These are phyloP conservation scores for Actinemys pallida DNA, from an alignment of 2,113 vertebrate species.

Conservation along the genomic window DNA sequence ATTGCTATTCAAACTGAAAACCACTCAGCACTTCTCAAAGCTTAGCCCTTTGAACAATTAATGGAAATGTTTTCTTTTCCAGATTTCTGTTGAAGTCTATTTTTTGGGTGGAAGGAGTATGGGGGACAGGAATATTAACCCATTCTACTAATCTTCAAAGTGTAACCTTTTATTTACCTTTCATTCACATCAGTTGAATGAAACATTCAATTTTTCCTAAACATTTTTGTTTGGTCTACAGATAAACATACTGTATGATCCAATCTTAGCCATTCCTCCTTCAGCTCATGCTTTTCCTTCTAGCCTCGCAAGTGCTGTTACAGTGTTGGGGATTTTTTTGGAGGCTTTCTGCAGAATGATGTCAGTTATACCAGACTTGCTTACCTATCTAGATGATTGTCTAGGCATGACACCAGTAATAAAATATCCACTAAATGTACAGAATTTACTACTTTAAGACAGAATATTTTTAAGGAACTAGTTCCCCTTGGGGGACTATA, in stretches of 20 bases:
- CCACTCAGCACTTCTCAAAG: not conserved
- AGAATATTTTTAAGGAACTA: slow-evolving; percentile 59
- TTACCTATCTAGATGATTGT: slow-evolving; percentile 35
- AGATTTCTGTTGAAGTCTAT: not conserved
- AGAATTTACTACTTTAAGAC: slow-evolving; percentile 25
- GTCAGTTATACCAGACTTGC: slow-evolving; percentile 2
- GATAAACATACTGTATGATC: accelerated
- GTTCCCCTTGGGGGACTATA: not conserved
- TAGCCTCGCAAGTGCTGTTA: not conserved
- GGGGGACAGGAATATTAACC: not conserved
- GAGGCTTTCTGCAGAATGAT: not conserved
- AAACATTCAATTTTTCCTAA: not conserved
- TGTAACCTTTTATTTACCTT: slow-evolving; percentile 4
- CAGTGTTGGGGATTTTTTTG: not conserved
- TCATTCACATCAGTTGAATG: not conserved
- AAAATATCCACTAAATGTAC: slow-evolving; percentile 29
- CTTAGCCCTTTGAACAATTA: slow-evolving; percentile 40
- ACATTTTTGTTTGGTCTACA: not conserved
- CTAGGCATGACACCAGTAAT: slow-evolving; percentile 42
- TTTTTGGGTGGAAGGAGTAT: not conserved
- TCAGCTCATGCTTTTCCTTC: not conserved
- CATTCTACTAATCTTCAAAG: not conserved
- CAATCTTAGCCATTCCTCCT: not conserved
- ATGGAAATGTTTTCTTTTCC: slow-evolving; percentile 37
- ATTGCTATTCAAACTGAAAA: slow-evolving; percentile 22